Conservation (phyloP, 2,113 vertebrate genomes). For the Sprattus sprattus region DNA sequence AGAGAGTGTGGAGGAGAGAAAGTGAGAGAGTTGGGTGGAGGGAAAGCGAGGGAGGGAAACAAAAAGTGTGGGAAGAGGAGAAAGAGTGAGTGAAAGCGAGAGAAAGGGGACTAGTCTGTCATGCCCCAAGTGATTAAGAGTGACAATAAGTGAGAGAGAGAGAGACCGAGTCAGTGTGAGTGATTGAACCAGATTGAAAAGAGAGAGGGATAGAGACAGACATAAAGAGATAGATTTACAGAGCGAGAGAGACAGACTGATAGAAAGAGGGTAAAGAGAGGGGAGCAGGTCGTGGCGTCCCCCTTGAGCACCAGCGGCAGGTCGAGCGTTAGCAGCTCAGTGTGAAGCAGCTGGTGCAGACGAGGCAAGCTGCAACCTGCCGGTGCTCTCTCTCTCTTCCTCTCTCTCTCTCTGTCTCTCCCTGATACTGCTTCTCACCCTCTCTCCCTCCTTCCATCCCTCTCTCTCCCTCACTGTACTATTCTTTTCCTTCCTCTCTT, state of each 20-base stretch:
- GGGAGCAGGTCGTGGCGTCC: neutral
- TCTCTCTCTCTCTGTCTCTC: neutral
- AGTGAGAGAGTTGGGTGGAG: no score
- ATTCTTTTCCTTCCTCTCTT: neutral
- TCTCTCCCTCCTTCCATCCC: neutral
- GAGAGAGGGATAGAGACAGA: neutral
- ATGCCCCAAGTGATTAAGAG: neutral
- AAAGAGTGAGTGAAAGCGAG: constrained; percentile 14
- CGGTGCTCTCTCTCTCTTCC: neutral
- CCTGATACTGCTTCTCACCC: neutral
- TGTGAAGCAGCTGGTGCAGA: neutral
- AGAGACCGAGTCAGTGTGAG: neutral
- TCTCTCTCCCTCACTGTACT: neutral
- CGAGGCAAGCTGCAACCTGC: neutral
- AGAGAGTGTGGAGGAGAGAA: neutral
- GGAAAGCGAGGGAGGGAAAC: neutral
- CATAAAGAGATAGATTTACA: neutral
- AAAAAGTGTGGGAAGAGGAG: neutral
- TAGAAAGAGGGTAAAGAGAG: neutral
- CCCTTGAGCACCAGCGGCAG: neutral
- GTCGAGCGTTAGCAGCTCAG: neutral
- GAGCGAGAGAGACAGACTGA: neutral
- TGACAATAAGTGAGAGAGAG: neutral
- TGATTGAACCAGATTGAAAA: constrained; percentile 21
- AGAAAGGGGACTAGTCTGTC: neutral